Base-by-base conservation (phyloP, 2,113 vertebrate species). In the Osmerus mordax region DNA sequence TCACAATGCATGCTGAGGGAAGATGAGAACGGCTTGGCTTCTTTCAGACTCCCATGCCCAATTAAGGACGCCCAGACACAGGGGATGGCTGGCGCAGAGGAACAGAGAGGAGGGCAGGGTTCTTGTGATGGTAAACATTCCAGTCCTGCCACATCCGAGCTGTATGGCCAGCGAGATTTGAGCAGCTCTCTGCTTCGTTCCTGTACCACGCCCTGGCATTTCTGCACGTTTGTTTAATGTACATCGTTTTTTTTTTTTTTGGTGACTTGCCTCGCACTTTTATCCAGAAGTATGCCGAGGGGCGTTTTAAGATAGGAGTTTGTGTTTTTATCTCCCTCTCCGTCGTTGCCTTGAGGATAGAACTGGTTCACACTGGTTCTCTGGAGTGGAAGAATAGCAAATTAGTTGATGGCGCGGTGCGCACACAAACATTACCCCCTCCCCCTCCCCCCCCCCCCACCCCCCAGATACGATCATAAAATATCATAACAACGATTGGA, bases 391-490 rank as follows among this genome's bases (percentile, higher is more conserved):
- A 51, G n/a, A 16, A 76, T 70, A 53, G 5, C 47, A 16, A 74
- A 69, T 75, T 41, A 75, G 80, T 83, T 62, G 59, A 69, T 52
- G 67, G 55, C 51, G 78, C 82, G 74, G 75, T 74, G 68, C 16
- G 21, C 63, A 7, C 16, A 28, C 28, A 67, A n/a, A 0, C 3
- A 2, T n/a, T 69, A 16, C 18, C 69, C 67, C 64, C n/a, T 21
- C 58, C 5, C 56, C 19, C 29, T 2, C 3, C 29, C 4, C 29
- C 29, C 29, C 3, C 3, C 29, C 53, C 21, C 21, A 23, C 53
- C 3, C 53, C 60, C 61, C 66, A 14, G 78, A 80, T 71, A 76
- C 2, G 51, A 78, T 77, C 66, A 77, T 75, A 82, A 67, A 77
- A 78, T 52, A 86, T 62, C 61, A 83, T 0, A 52, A 60, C 78